phyloP scores from a whole-genome alignment of 2,113 vertebrate species.

The Arizona elegans region DNA sequence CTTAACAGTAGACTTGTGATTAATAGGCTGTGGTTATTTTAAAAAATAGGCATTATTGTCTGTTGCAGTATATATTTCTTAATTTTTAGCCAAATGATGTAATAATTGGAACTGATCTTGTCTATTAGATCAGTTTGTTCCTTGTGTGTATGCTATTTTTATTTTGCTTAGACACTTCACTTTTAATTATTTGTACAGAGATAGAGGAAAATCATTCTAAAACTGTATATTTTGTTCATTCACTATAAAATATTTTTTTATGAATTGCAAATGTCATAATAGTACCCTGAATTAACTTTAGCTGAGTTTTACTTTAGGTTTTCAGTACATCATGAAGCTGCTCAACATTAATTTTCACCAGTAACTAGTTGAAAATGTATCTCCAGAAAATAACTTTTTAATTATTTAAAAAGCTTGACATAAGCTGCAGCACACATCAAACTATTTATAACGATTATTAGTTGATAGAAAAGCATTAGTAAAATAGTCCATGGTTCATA shows the following conservation, averaged over 20 bases:
- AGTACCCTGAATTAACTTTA: slow-evolving; percentile 6
- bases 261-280: neutral
- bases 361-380: neutral
- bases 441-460: slow-evolving; percentile 33
- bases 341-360: neutral
- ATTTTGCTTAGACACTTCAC: neutral
- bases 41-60: neutral
- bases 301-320: neutral
- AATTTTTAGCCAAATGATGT: slow-evolving; percentile 29
- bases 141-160: neutral
- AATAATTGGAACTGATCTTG: neutral
- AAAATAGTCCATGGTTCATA: slow-evolving; percentile 38
- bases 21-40: slow-evolving; percentile 18
- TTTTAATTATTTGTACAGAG: neutral
- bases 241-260: neutral
- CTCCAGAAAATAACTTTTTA: neutral
- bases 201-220: neutral
- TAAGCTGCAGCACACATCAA: slow-evolving; percentile 49
- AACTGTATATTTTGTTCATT: neutral
- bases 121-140: neutral
- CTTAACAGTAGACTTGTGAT: slow-evolving; percentile 37
- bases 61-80: slow-evolving; percentile 1
- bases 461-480: slow-evolving; percentile 47
- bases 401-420: slow-evolving; percentile 45
- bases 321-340: accelerated